These are phyloP conservation scores for Cyrtorhinus lividipennis DNA, from an alignment of 1,140 invertebrate species.

Conservation along the genomic window DNA sequence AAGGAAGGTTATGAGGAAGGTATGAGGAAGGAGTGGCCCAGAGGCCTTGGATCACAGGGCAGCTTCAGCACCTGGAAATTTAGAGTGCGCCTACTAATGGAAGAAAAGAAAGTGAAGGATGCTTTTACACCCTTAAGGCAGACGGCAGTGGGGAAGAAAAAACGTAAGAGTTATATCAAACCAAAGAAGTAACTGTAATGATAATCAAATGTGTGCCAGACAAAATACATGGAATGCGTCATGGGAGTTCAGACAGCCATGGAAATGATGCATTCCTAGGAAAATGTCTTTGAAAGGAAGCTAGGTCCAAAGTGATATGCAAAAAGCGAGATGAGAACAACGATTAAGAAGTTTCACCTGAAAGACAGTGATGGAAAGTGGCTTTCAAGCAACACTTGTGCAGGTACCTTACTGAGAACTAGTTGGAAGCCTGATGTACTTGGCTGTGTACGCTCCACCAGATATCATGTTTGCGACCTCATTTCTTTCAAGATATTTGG, in stretches of 20 bases:
- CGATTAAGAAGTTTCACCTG: too few species aligned
- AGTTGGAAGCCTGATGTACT: too few species aligned
- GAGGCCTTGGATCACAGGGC: neutral
- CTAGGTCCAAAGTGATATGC: too few species aligned
- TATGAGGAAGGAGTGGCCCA: too few species aligned
- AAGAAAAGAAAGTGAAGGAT: neutral
- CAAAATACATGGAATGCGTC: neutral
- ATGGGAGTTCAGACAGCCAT: neutral
- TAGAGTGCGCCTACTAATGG: neutral
- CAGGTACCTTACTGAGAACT: too few species aligned
- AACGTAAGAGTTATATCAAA: neutral
- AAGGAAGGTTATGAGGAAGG: neutral
- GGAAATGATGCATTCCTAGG: neutral
- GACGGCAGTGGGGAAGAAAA: neutral
- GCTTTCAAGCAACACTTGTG: too few species aligned
- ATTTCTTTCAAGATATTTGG: too few species aligned
- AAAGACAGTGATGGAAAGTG: too few species aligned
- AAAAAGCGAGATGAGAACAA: too few species aligned
- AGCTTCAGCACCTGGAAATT: neutral
- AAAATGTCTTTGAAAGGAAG: neutral
- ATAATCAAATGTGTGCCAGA: neutral
- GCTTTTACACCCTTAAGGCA: neutral
- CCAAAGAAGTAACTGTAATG: neutral
- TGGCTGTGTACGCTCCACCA: too few species aligned
- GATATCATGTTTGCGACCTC: too few species aligned